phyloP scores from a whole-genome alignment of 2,113 vertebrate species.

The Zosterops hypoxanthus region DNA sequence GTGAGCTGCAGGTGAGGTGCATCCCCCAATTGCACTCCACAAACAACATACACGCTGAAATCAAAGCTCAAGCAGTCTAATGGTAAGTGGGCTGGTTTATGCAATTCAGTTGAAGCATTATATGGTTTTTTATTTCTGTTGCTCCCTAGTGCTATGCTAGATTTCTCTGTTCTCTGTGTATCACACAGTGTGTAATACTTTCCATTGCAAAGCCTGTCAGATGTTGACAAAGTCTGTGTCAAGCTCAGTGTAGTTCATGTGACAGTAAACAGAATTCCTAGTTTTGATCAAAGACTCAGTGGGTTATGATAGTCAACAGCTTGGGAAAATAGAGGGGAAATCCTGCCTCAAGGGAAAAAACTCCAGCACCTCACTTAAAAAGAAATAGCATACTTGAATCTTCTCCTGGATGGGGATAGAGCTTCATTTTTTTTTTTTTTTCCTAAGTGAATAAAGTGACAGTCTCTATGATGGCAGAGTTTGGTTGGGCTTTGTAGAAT shows the following conservation, averaged over 20 bases:
- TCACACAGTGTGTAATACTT: neutral
- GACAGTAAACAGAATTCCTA: neutral
- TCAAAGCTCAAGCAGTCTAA: neutral
- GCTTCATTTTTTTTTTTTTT: neutral
- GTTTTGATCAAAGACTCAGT: neutral
- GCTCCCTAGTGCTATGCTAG: neutral
- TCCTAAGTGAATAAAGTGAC: neutral
- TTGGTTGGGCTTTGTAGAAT: neutral
- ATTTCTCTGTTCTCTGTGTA: neutral
- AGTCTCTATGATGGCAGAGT: neutral
- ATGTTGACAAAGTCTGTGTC: neutral
- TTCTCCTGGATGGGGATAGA: neutral
- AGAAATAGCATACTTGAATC: neutral
- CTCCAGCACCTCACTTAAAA: rapidly evolving
- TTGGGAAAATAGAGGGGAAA: neutral
- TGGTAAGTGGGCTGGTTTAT: neutral
- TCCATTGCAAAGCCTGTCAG: neutral
- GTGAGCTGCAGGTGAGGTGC: neutral
- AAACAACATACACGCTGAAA: neutral
- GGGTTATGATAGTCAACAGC: neutral
- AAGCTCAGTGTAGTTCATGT: neutral
- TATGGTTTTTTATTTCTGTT: neutral
- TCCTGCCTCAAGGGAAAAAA: neutral
- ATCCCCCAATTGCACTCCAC: neutral
- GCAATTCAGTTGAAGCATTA: neutral